phyloP scores from a whole-genome alignment of 2,888 invertebrate species.

The Drosophila multiciliata region DNA sequence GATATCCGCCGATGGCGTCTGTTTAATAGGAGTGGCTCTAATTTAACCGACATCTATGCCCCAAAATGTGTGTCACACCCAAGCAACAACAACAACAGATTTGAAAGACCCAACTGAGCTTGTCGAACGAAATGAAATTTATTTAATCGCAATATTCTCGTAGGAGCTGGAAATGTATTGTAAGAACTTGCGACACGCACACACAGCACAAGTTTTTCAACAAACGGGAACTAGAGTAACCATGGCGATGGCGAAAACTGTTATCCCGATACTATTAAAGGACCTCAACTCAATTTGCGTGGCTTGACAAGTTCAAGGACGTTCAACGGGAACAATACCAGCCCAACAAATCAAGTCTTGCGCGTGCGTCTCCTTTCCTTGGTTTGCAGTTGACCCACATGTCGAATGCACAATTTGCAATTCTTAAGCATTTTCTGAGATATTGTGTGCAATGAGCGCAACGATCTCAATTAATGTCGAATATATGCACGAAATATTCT shows the following conservation, averaged over 20 bases:
- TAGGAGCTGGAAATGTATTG: constrained; percentile 22
- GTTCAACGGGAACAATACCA: constrained; percentile 47
- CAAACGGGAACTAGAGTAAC: constrained; percentile 56
- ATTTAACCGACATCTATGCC: constrained; percentile 46
- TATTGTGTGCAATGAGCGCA: constrained; percentile 11
- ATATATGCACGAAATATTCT: constrained; percentile 28
- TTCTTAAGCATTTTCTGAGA: neutral
- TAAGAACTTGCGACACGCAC: constrained; percentile 61
- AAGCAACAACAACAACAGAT: constrained; percentile 5
- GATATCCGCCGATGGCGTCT: constrained; percentile 40
- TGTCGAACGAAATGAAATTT: constrained; percentile 25
- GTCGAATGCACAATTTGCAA: constrained; percentile 42
- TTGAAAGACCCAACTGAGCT: constrained; percentile 18
- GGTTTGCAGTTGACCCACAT: constrained; percentile 52
- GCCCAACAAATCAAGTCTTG: constrained; percentile 12
- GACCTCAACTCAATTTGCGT: constrained; percentile 38
- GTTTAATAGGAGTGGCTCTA: constrained; percentile 41
- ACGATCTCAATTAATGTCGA: constrained; percentile 37
- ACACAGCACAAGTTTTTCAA: constrained; percentile 29
- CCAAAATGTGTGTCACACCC: constrained; percentile 74
- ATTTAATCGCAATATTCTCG: constrained; percentile 36
- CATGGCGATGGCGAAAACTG: constrained; percentile 66
- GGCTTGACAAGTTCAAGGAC: constrained; percentile 80
- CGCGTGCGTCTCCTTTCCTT: neutral
- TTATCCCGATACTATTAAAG: constrained; percentile 65